Evolutionary conservation across 2,797 vertebrate genomes (phyloP).

Genomic region (Macropodus opercularis): DNA sequence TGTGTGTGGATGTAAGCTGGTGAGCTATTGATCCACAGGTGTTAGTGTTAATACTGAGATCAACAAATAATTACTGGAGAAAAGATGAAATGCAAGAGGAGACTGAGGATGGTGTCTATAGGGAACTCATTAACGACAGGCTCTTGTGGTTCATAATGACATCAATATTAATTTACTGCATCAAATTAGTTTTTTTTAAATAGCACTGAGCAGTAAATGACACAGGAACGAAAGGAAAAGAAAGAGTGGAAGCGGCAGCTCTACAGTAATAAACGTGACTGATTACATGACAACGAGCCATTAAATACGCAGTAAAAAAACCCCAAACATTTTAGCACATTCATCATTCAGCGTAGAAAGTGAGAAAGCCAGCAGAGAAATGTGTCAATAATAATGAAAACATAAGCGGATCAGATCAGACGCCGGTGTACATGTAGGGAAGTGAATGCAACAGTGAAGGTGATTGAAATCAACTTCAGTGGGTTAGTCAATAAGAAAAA

Average conservation of each 20-base stretch:
- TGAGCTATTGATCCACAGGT: constrained; percentile 22
- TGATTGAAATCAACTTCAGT: too few relatives aligned
- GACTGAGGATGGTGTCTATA: background rate
- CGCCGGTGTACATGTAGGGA: constrained; percentile 2
- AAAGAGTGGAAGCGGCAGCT: constrained; percentile 20
- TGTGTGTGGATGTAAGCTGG: background rate
- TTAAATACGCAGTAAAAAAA: constrained; percentile 38
- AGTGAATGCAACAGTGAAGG: background rate
- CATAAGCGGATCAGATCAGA: background rate
- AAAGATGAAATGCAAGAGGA: background rate
- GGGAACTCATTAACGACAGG: constrained; percentile 3
- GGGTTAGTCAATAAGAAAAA: background rate
- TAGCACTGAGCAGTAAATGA: too few relatives aligned
- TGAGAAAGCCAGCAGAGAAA: background rate
- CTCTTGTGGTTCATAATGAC: constrained; percentile 8
- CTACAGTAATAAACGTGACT: constrained; percentile 44
- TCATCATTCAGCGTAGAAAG: constrained; percentile 27
- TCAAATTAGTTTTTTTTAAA: too few relatives aligned
- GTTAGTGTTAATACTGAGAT: constrained; percentile 17
- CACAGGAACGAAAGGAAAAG: constrained; percentile 2
- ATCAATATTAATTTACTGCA: constrained; percentile 14
- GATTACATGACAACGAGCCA: constrained; percentile 33
- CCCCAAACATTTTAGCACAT: constrained; percentile 13
- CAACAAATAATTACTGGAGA: constrained; percentile 16
- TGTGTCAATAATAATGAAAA: constrained; percentile 7